Evolutionary conservation across 1,140 invertebrate species (phyloP).

Genomic region (Vanessa tameamea): DNA sequence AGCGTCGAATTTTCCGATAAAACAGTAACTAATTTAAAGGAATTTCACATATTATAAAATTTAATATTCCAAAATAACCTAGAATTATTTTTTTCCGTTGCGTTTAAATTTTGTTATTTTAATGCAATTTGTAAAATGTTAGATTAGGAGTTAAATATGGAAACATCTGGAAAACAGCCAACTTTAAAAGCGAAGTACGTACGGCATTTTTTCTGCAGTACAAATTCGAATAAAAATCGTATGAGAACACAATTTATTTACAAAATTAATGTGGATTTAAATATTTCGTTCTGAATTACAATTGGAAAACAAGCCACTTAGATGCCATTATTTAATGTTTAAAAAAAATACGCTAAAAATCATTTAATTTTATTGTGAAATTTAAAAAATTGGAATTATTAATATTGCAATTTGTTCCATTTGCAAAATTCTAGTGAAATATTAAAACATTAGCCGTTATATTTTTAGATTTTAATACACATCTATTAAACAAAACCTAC

Average conservation of each 20-base stretch:
- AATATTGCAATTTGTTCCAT: neutral
- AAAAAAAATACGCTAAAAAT: neutral
- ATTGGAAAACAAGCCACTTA: slow-evolving; percentile 11
- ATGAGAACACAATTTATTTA: slow-evolving; percentile 20
- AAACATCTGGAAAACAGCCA: slow-evolving; percentile 61
- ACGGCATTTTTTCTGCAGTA: slow-evolving; percentile 36
- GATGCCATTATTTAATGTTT: neutral
- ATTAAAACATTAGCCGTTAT: no score
- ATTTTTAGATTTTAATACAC: no score
- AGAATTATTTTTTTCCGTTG: neutral
- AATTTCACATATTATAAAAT: neutral
- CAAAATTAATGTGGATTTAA: slow-evolving; percentile 19
- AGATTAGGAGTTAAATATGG: slow-evolving; percentile 60
- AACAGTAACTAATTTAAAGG: neutral
- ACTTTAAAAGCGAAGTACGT: slow-evolving; percentile 51
- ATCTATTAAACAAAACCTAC: no score
- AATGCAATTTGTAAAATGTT: slow-evolving; percentile 50
- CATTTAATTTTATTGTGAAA: neutral
- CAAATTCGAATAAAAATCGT: slow-evolving; percentile 32
- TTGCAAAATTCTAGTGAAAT: neutral
- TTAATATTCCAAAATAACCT: neutral
- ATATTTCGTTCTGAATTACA: slow-evolving; percentile 10
- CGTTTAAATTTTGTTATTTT: slow-evolving; percentile 37
- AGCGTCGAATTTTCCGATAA: neutral
- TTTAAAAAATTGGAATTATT: neutral